These are phyloP conservation scores for Drosophila monieri DNA, from an alignment of 2,888 invertebrate genomes.

Conservation along the genomic window DNA sequence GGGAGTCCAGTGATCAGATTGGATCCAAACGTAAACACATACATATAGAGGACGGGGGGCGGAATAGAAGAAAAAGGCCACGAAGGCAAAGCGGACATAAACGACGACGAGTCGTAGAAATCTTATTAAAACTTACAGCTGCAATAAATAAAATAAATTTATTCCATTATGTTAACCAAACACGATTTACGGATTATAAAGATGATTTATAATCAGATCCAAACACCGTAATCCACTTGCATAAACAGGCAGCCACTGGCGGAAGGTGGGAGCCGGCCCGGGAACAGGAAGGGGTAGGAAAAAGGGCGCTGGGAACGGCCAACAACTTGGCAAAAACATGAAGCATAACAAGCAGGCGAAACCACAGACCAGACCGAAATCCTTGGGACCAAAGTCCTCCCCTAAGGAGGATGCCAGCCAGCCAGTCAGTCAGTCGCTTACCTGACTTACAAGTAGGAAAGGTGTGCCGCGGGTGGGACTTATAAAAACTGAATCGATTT, in stretches of 20 bases:
- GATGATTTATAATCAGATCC: conserved; percentile 80
- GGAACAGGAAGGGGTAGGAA: neutral
- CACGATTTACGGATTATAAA: conserved; percentile 81
- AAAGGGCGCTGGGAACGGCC: conserved; percentile 19
- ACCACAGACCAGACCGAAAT: conserved; percentile 48
- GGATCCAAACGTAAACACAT: neutral
- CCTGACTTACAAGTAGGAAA: conserved; percentile 24
- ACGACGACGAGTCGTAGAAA: conserved; percentile 64
- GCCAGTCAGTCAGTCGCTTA: conserved; percentile 35
- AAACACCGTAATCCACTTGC: conserved; percentile 80
- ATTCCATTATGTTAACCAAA: conserved; percentile 81
- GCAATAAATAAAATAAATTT: conserved; percentile 81
- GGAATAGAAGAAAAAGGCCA: neutral
- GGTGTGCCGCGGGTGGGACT: conserved; percentile 30
- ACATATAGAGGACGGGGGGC: neutral
- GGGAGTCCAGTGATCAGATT: conserved; percentile 29
- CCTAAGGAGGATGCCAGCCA: conserved; percentile 37
- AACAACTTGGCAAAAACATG: conserved; percentile 72
- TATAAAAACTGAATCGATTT: conserved; percentile 76
- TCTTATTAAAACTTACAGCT: conserved; percentile 79
- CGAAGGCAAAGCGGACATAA: conserved; percentile 24
- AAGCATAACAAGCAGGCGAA: conserved; percentile 67
- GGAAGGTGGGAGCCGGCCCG: neutral
- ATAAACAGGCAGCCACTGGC: conserved; percentile 72
- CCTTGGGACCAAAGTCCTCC: conserved; percentile 6